Base-by-base conservation (phyloP, 2,888 invertebrate species). In the Griposia aprilina region DNA sequence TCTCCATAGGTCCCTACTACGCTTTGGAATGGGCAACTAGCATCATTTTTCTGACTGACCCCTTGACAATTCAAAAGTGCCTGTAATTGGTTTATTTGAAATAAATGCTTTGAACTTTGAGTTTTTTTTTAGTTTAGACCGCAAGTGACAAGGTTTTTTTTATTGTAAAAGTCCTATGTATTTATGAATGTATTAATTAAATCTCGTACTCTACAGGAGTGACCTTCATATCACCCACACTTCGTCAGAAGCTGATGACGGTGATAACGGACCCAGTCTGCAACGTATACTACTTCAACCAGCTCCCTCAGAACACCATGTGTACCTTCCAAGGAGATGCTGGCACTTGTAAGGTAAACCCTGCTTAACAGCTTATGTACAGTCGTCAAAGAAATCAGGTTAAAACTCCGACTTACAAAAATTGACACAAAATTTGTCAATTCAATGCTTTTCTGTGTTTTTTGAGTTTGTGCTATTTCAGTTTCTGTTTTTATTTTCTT, bases 321-420 rank as follows among this genome's bases (percentile, higher is more conserved):
- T 97, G 97, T 66, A 93, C 93, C 0, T 93, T 93, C 73, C 91
- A 91, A 60, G 45, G 79, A 8, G 77, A 84, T 0, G 89, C 94
- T 2, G 96, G 97, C 5, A 96, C 96, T 83, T 97, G 97, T 86
- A 96, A 96, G 95, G 97, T 96, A 87, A 6, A 48, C 11, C 17
- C 6, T 69, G 3, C 30, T 23, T 30, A 23, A 50, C 2, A 30
- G 8, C 26, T 52, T 20, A 67, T 7, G n/a, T 45, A 7, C 17
- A 41, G 41, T 41, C n/a, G n/a, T 17, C 45, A 48, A 66, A 20
- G 26, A 66, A 45, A 66, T 26, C 13, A 20, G 45, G 15, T 0
- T 60, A 26, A n/a, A n/a, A 11, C n/a, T 20, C 17, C n/a, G 6
- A 66, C 11, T 66, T n/a, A 45, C 15, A n/a, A 17, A 41, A n/a